These are phyloP conservation scores for Oncorhynchus tshawytscha DNA, from an alignment of 2,113 vertebrate genomes.

Conservation along the genomic window DNA sequence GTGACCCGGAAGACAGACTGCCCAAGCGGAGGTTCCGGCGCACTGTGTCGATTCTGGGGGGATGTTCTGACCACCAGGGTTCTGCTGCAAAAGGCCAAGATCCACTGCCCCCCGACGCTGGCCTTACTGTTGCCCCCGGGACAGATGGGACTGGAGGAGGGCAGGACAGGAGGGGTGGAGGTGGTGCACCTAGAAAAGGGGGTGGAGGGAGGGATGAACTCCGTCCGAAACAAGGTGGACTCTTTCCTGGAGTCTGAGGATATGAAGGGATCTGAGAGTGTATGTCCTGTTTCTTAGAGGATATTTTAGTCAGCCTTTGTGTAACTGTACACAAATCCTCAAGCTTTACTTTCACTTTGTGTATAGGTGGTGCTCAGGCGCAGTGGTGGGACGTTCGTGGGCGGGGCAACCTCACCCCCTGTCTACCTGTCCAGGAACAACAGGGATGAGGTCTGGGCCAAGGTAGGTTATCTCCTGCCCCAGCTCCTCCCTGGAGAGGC, in stretches of 20 bases:
- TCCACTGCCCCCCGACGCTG: constrained; percentile 71
- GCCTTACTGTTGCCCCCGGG: constrained; percentile 55
- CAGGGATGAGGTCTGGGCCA: constrained; percentile 39
- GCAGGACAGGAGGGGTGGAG: constrained; percentile 37
- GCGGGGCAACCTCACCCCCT: constrained; percentile 40
- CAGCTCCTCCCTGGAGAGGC: constrained; percentile 68
- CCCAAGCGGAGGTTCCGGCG: constrained; percentile 69
- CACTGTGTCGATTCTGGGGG: constrained; percentile 65
- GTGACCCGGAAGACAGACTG: constrained; percentile 71
- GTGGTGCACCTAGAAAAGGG: constrained; percentile 66
- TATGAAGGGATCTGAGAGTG: constrained; percentile 55
- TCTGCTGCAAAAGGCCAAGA: constrained; percentile 56
- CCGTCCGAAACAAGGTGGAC: constrained; percentile 59
- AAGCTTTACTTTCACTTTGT: background rate
- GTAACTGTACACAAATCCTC: background rate
- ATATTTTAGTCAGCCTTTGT: background rate
- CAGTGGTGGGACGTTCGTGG: constrained; percentile 47
- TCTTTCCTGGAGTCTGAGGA: constrained; percentile 63
- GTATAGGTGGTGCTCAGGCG: constrained; percentile 63
- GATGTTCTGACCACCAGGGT: constrained; percentile 67
- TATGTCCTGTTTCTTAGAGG: background rate
- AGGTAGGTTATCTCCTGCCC: constrained; percentile 46
- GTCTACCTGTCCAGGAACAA: constrained; percentile 41
- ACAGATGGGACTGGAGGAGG: constrained; percentile 17
- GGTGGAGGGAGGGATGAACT: constrained; percentile 59